Evolutionary conservation across 2,888 invertebrate genomes (phyloP).

Genomic region (Napeogenes inachia): DNA sequence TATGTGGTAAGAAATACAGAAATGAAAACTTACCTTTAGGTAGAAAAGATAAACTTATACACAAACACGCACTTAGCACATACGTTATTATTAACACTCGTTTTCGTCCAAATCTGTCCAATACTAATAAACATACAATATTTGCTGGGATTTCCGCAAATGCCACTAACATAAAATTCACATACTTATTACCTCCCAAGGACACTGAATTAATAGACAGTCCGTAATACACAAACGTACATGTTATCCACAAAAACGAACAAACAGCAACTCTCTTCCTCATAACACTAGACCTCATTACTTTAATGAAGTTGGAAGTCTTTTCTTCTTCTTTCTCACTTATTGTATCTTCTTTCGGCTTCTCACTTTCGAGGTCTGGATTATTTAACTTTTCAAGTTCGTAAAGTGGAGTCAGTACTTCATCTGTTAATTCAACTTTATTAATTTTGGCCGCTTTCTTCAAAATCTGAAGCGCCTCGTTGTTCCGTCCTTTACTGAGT

Average conservation of each 20-base stretch:
- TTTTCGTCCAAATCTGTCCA: conserved; percentile 81
- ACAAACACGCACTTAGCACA: conserved; percentile 79
- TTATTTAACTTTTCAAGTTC: conserved; percentile 40
- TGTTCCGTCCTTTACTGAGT: conserved; percentile 80
- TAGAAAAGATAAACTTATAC: conserved; percentile 78
- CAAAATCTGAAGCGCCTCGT: conserved; percentile 80
- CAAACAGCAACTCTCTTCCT: conserved; percentile 79
- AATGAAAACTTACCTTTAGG: conserved; percentile 67
- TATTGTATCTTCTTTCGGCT: conserved; percentile 27
- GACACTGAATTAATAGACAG: conserved; percentile 86
- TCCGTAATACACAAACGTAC: conserved; percentile 88
- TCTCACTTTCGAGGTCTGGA: conserved; percentile 32
- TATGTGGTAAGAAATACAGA: not conserved
- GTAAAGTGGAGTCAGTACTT: conserved; percentile 57
- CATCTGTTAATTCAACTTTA: conserved; percentile 65
- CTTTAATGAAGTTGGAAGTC: conserved; percentile 54
- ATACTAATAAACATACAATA: conserved; percentile 77
- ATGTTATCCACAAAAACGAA: conserved; percentile 87
- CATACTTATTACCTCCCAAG: conserved; percentile 84
- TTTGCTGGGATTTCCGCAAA: conserved; percentile 86
- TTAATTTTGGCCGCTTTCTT: conserved; percentile 82
- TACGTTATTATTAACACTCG: conserved; percentile 79
- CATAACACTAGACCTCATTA: conserved; percentile 76
- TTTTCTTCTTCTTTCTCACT: conserved; percentile 29
- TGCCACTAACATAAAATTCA: conserved; percentile 83